Evolutionary conservation across 2,888 invertebrate species (phyloP).

Genomic region (Phaonia tiefii): DNA sequence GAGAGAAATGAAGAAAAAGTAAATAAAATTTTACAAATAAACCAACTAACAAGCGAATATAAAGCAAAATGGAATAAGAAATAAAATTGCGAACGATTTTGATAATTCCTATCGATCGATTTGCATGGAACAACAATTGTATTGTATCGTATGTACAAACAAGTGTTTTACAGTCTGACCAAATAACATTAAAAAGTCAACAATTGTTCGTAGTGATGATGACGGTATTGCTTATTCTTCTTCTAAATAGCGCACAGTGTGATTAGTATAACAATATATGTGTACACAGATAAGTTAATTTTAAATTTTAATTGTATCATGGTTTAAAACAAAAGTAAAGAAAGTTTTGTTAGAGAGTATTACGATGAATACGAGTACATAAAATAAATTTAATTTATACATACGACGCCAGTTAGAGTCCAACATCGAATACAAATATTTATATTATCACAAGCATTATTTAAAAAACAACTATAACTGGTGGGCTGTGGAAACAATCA

Average conservation of each 20-base stretch:
- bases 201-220: conserved; percentile 58
- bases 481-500: too few species aligned
- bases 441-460: too few species aligned
- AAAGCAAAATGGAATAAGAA: conserved; percentile 38
- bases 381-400: too few species aligned
- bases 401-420: too few species aligned
- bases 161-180: conserved; percentile 47
- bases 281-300: too few species aligned
- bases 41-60: conserved; percentile 37
- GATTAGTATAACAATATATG: background rate
- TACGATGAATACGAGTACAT: too few species aligned
- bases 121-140: conserved; percentile 42
- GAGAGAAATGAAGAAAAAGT: conserved; percentile 43
- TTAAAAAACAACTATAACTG: too few species aligned
- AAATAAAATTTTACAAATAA: conserved; percentile 60
- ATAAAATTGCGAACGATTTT: conserved; percentile 70
- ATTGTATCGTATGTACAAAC: conserved; percentile 41
- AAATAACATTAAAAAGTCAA: conserved; percentile 49
- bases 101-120: conserved; percentile 76
- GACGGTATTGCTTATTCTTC: conserved; percentile 42
- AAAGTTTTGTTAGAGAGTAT: too few species aligned
- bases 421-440: too few species aligned
- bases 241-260: background rate
- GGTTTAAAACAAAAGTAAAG: too few species aligned
- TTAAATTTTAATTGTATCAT: too few species aligned